Evolutionary conservation across 2,113 vertebrate species (phyloP), one percentile per base, ranked within the genome.

Genomic region (Solenodon paradoxus): DNA sequence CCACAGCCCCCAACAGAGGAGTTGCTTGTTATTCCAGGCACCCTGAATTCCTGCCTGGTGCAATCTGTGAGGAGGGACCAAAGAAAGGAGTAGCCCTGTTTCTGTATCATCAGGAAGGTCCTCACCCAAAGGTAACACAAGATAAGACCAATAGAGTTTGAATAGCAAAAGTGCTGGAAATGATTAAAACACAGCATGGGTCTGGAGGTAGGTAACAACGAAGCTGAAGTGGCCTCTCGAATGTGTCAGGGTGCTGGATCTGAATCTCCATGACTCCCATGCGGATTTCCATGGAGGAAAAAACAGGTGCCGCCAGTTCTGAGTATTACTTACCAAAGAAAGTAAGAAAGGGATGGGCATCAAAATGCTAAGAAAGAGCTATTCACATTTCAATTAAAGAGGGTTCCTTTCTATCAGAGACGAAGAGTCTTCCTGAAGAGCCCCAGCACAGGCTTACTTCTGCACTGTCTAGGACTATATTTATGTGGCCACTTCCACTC

Each of bases 351-450:
- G 6, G 32, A 17, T 20, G 8, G 63, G 12, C 13, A 13, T 8
- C 30, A 38, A 61, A 57, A 88, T 28, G 77, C 47, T 40, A 0
- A 88, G 71, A 51, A 93, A 59, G 51, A 64, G 26, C 38, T n/a
- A 9, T 38, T 72, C 40, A 81, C 22, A 10, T 22, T 17, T 64
- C 30, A 64, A 8, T 71, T n/a, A n/a, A n/a, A n/a, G n/a, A n/a
- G n/a, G n/a, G n/a, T 57, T 57, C 30, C 61, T 95, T 78, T 40
- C 51, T 53, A 22, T 30, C 22, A 30, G 38, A 93, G 38, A 69
- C 40, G 32, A 35, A 32, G 87, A 38, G 3, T 68, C 15, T 51
- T 61, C 10, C 20, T 32, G 28, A 7, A 53, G 74, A 63, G 12
- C 2, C 2, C 0, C 0, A 12, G 26, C 20, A 61, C 20, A 61